Evolutionary conservation across 1,140 invertebrate species (phyloP).

Genomic region (Brachionus rubens): DNA sequence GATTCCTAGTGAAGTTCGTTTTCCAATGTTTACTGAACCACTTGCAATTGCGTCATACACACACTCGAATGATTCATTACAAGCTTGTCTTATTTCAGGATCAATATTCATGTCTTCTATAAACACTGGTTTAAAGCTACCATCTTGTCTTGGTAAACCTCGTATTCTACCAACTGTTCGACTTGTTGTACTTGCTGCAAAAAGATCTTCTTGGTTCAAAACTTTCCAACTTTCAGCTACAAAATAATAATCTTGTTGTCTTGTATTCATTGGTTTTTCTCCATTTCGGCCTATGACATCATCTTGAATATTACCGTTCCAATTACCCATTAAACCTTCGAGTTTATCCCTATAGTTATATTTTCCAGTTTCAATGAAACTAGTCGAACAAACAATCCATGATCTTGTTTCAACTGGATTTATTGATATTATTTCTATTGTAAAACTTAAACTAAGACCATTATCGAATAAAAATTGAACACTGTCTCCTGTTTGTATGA

Average conservation of each 20-base stretch:
- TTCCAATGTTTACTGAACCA: neutral
- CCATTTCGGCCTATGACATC: slow-evolving; percentile 10
- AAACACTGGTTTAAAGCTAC: neutral
- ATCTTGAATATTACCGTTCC: neutral
- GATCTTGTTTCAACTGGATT: neutral
- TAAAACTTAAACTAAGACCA: slow-evolving; percentile 3
- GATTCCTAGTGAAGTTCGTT: neutral
- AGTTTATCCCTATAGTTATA: neutral
- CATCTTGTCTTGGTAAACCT: neutral
- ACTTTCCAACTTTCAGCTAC: neutral
- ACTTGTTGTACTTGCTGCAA: neutral
- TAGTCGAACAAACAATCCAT: neutral
- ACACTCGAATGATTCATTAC: neutral
- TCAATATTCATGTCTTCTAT: neutral
- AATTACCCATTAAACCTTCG: slow-evolving; percentile 28
- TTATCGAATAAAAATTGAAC: slow-evolving; percentile 27
- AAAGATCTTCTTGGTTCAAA: neutral
- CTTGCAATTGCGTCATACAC: slow-evolving; percentile 2
- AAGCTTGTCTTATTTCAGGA: neutral
- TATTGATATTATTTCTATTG: neutral
- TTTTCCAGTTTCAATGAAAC: neutral
- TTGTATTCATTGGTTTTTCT: neutral
- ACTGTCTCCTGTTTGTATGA: neutral
- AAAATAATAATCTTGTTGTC: neutral
- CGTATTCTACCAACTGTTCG: neutral